A percentile compares a stretch with the other conserved stretches of the same genome.
Evolutionary conservation across 2,113 vertebrate species (phyloP).

Genomic region (Ciconia maguari): DNA sequence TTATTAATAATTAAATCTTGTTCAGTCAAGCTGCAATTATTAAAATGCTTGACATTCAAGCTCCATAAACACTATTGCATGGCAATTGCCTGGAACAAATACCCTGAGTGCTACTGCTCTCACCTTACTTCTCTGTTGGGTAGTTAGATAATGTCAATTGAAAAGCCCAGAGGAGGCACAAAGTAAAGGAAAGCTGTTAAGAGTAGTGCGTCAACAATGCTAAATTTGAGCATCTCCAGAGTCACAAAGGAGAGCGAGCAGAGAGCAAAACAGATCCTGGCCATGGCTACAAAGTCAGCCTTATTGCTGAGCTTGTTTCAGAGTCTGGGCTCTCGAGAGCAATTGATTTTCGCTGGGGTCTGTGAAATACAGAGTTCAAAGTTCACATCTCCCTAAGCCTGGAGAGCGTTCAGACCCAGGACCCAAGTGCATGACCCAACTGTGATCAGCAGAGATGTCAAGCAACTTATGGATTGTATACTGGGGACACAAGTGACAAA

Average conservation of each 20-base stretch:
- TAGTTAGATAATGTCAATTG: not conserved
- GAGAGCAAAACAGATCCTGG: not conserved
- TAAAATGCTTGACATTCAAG: slow-evolving; percentile 31
- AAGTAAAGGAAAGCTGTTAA: not conserved
- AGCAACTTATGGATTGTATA: not conserved
- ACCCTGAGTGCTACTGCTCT: not conserved
- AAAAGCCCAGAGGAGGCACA: not conserved
- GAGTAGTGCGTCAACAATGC: accelerated
- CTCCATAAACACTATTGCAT: not conserved
- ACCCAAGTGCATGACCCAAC: accelerated
- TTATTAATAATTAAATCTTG: slow-evolving; percentile 16
- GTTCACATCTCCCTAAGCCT: accelerated
- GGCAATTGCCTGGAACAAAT: not conserved
- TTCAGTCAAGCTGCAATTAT: not conserved
- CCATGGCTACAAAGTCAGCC: not conserved
- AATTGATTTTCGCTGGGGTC: accelerated
- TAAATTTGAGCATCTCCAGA: not conserved
- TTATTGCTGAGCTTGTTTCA: not conserved
- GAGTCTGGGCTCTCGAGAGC: accelerated
- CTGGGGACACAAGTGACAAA: too few relatives aligned
- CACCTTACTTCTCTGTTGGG: not conserved
- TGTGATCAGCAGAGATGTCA: not conserved
- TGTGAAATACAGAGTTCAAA: not conserved
- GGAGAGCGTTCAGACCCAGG: not conserved
- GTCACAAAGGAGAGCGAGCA: not conserved